These are phyloP conservation scores for Silurus aristotelis DNA, from an alignment of 2,797 vertebrate genomes.

Conservation along the genomic window DNA sequence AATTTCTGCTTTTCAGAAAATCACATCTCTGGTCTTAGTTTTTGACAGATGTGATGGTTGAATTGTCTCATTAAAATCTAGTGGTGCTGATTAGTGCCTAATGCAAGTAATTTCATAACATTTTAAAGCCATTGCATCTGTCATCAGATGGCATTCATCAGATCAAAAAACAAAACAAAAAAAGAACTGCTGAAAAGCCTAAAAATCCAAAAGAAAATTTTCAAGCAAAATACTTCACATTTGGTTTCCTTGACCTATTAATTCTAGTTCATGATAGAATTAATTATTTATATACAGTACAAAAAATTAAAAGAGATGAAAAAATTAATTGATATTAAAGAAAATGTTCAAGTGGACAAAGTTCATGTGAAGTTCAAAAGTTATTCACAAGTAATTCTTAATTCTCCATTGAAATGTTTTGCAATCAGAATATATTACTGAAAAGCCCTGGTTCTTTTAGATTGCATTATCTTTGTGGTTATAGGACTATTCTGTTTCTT, in stretches of 20 bases:
- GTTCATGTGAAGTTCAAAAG: too few relatives aligned
- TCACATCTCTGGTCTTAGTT: neutral
- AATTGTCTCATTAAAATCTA: neutral
- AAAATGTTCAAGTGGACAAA: too few relatives aligned
- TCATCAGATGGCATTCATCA: neutral
- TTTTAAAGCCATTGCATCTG: neutral
- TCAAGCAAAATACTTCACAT: neutral
- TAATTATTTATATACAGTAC: neutral
- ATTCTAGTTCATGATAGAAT: neutral
- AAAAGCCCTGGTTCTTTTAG: neutral
- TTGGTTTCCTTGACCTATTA: neutral
- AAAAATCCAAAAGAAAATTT: neutral
- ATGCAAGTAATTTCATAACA: neutral
- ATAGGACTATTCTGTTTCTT: neutral
- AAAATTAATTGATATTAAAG: too few relatives aligned
- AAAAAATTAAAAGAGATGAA: too few relatives aligned
- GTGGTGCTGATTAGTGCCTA: neutral
- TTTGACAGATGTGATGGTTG: slow-evolving; percentile 13
- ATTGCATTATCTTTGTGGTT: neutral
- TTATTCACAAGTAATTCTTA: neutral
- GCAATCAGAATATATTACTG: slow-evolving; percentile 8
- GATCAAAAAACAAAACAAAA: neutral
- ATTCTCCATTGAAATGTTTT: neutral
- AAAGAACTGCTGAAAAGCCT: neutral
- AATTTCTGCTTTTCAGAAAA: neutral